Percentiles rank a stretch among this genome's conserved stretches.
These are phyloP conservation scores for Chydorus sphaericus DNA, from an alignment of 2,888 invertebrate genomes.

Conservation along the genomic window DNA sequence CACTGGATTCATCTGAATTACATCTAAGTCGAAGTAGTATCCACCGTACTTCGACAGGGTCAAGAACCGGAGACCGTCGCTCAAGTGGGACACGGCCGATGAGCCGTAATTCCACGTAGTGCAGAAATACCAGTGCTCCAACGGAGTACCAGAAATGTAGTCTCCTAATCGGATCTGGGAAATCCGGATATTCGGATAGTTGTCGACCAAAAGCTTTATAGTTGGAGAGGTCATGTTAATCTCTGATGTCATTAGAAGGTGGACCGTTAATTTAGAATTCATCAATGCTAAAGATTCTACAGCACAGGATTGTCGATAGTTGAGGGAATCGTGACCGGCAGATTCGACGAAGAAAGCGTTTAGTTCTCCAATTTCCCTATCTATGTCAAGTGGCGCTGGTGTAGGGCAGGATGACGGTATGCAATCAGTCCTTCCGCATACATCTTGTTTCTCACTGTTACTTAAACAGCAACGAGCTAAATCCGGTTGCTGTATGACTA, in stretches of 20 bases:
- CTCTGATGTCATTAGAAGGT: too few species aligned
- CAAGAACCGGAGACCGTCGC: not conserved
- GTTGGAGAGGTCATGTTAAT: too few species aligned
- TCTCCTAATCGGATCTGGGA: not conserved
- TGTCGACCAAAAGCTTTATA: too few species aligned
- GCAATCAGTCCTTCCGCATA: too few species aligned
- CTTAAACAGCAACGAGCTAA: too few species aligned
- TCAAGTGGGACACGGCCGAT: not conserved
- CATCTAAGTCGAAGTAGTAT: not conserved
- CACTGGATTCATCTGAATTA: not conserved
- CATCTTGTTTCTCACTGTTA: too few species aligned
- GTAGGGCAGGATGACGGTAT: too few species aligned
- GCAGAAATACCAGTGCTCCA: not conserved
- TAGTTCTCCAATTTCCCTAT: too few species aligned
- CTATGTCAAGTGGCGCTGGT: too few species aligned
- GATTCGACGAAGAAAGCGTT: slow-evolving; percentile 7
- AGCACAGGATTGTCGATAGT: slow-evolving; percentile 1
- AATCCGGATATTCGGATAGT: not conserved
- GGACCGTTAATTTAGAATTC: too few species aligned
- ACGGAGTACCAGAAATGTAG: not conserved
- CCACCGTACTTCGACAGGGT: not conserved
- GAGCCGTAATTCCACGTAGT: not conserved
- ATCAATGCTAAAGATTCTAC: too few species aligned
- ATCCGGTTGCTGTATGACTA: too few species aligned
- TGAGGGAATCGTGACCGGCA: not conserved